Conservation (phyloP, 2,888 invertebrate species). For the Alloplasta piceator region DNA sequence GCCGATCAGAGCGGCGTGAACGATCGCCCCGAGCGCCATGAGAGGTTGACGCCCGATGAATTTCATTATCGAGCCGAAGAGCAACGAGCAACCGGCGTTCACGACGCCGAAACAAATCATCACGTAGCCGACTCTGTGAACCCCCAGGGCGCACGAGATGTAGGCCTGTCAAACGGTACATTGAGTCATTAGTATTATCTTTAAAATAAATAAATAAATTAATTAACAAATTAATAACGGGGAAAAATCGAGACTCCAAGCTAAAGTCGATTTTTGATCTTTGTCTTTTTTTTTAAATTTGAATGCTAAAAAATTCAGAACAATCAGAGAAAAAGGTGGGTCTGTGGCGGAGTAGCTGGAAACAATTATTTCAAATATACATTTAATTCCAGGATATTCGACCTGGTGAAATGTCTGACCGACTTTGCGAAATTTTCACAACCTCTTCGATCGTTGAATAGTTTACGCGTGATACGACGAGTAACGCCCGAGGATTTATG, state of each 20-base stretch:
- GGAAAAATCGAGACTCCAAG: too few species aligned
- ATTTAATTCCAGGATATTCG: too few species aligned
- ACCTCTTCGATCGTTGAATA: background rate
- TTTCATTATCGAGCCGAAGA: conserved; percentile 96
- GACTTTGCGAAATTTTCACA: conserved; percentile 44
- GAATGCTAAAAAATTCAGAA: too few species aligned
- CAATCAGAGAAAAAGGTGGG: too few species aligned
- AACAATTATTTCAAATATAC: too few species aligned
- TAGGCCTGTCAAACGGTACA: conserved; percentile 86
- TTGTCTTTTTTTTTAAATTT: too few species aligned
- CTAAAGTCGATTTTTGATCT: too few species aligned
- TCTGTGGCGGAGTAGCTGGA: too few species aligned
- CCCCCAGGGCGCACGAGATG: conserved; percentile 95
- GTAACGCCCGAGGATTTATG: background rate
- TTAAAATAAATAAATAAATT: background rate
- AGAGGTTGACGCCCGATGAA: conserved; percentile 94
- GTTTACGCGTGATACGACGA: background rate
- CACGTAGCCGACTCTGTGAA: conserved; percentile 97
- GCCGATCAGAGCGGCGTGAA: conserved; percentile 91
- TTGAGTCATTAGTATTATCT: background rate
- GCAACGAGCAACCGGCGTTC: conserved; percentile 94
- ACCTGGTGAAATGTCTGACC: conserved; percentile 59
- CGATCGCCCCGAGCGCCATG: conserved; percentile 89
- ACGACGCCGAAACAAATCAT: conserved; percentile 99
- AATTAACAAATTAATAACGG: background rate